Conservation (phyloP, 1,140 invertebrate genomes). For the Drosophila ananassae region DNA sequence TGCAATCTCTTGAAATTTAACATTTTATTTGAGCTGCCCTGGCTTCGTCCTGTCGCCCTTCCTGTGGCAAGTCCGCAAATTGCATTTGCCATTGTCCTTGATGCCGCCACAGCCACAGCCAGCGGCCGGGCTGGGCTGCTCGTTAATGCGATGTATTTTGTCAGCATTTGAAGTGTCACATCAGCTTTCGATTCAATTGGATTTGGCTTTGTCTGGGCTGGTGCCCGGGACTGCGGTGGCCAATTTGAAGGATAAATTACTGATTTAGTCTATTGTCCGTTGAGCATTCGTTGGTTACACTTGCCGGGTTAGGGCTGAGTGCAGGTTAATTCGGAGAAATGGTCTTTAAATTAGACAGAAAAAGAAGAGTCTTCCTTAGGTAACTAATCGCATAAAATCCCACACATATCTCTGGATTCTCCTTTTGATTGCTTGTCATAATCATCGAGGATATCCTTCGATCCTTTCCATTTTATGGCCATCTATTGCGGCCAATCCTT, state of each 20-base stretch:
- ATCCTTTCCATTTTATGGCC: slow-evolving; percentile 25
- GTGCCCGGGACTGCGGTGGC: slow-evolving; percentile 13
- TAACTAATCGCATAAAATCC: slow-evolving; percentile 19
- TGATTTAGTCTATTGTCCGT: slow-evolving; percentile 67
- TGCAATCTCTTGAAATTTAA: slow-evolving; percentile 53
- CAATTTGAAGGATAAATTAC: slow-evolving; percentile 55
- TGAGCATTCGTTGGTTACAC: slow-evolving; percentile 20
- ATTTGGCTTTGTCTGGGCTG: slow-evolving; percentile 63
- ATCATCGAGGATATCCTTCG: slow-evolving; percentile 24
- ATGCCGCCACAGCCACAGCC: neutral
- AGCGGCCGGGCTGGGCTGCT: neutral
- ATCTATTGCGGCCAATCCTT: slow-evolving; percentile 23
- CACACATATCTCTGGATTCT: neutral
- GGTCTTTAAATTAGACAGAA: neutral
- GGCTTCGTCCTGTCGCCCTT: neutral
- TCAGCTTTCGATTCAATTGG: slow-evolving; percentile 52
- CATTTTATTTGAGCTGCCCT: slow-evolving; percentile 53
- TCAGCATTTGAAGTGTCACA: slow-evolving; percentile 73
- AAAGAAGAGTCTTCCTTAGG: neutral
- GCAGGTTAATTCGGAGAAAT: neutral
- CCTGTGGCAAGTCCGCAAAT: slow-evolving; percentile 40
- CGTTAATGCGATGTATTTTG: slow-evolving; percentile 79
- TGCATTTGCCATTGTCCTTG: slow-evolving; percentile 65
- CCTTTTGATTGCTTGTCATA: slow-evolving; percentile 48
- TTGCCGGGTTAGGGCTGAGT: neutral